These are phyloP conservation scores for Psophia crepitans DNA, from an alignment of 2,113 vertebrate species.

Conservation along the genomic window DNA sequence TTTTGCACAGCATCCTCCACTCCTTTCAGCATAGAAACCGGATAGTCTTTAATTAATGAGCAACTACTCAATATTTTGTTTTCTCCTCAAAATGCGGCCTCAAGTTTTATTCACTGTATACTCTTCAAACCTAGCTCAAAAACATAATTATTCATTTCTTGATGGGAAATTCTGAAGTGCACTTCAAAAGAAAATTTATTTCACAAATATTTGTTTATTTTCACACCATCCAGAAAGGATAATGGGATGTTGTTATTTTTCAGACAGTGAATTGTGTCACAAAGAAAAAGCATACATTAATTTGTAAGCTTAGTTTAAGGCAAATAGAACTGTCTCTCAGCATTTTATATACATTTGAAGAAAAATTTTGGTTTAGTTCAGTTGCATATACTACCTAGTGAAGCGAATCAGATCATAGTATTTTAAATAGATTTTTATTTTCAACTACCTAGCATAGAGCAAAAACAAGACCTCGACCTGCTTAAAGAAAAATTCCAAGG, in stretches of 20 bases:
- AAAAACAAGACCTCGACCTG: neutral
- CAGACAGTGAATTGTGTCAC: neutral
- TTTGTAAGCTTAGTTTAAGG: neutral
- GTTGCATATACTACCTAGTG: neutral
- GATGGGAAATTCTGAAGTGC: conserved; percentile 15
- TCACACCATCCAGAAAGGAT: neutral
- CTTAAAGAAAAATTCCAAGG: neutral
- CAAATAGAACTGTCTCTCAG: neutral
- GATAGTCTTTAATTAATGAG: conserved; percentile 38
- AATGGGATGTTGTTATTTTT: neutral
- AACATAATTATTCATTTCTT: neutral
- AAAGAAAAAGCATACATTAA: neutral
- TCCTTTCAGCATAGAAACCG: neutral
- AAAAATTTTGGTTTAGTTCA: neutral
- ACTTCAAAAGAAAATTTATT: conserved; percentile 7
- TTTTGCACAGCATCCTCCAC: conserved; percentile 2
- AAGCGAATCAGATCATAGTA: neutral
- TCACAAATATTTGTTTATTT: conserved; percentile 48
- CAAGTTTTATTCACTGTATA: neutral
- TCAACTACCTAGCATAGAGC: neutral
- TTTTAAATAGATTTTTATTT: neutral
- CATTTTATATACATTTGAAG: neutral
- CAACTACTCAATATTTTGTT: neutral
- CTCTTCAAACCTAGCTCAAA: neutral
- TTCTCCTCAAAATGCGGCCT: neutral